Evolutionary conservation across 2,797 vertebrate species (phyloP).

Genomic region (Hippopotamyrus pictus): DNA sequence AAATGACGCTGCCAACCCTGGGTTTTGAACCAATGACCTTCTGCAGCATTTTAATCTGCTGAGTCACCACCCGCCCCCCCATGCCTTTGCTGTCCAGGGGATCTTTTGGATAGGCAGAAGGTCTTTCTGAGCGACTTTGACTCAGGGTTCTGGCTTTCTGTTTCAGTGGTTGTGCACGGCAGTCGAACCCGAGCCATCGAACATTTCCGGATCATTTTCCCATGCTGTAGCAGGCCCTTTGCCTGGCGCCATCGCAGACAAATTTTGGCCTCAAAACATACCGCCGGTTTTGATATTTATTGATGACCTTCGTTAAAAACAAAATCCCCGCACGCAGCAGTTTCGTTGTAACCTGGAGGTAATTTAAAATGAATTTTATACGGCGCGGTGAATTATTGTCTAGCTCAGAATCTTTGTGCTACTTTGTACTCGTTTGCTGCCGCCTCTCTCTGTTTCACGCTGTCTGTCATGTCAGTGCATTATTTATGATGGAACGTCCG

Average conservation of each 20-base stretch:
- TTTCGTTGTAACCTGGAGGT: slow-evolving; percentile 1
- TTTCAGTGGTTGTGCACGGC: background rate
- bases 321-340: background rate
- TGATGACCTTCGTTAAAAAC: slow-evolving; percentile 8
- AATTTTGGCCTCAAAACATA: background rate
- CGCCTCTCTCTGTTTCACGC: background rate
- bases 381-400: background rate
- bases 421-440: background rate
- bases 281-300: background rate
- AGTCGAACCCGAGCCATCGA: background rate
- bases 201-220: background rate
- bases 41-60: background rate
- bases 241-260: background rate
- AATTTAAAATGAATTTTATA: slow-evolving; percentile 10
- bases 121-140: background rate
- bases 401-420: background rate
- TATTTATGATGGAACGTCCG: slow-evolving; percentile 1
- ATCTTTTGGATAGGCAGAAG: background rate
- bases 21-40: background rate
- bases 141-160: background rate
- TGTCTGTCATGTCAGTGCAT: slow-evolving; percentile 10
- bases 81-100: background rate
- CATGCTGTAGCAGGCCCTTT: background rate
- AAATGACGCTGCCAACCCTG: background rate
- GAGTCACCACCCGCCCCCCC: background rate